phyloP scores from a whole-genome alignment of 1,140 invertebrate species.

The Drosophila lacteicornis region DNA sequence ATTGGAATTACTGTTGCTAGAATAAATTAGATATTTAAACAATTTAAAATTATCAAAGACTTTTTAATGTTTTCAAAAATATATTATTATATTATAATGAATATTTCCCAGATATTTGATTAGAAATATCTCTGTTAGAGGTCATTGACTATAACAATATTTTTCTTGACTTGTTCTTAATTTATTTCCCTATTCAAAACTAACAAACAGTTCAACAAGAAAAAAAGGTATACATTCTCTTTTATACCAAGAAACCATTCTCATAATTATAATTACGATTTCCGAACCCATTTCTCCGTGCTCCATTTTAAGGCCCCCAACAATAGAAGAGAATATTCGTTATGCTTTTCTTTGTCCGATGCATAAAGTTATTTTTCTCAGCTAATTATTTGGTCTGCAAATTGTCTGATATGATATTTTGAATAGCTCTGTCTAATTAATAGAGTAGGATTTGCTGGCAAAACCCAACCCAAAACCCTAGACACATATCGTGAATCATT shows the following conservation, averaged over 20 bases:
- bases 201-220: background rate
- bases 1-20: too few relatives aligned
- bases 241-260: constrained; percentile 33
- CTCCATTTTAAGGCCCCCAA: constrained; percentile 29
- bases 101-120: too few relatives aligned
- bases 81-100: too few relatives aligned
- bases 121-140: background rate
- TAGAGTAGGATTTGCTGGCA: background rate
- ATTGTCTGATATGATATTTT: constrained; percentile 25
- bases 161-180: background rate
- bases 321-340: constrained; percentile 41
- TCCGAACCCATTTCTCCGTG: constrained; percentile 29
- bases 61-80: too few relatives aligned
- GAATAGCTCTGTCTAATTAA: constrained; percentile 1
- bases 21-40: too few relatives aligned
- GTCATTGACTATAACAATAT: constrained; percentile 24
- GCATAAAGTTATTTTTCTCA: constrained; percentile 29
- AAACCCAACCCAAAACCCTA: background rate
- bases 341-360: constrained; percentile 45
- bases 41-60: too few relatives aligned
- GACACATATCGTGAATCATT: constrained; percentile 47
- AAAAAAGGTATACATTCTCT: constrained; percentile 40
- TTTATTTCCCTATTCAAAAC: constrained; percentile 12
- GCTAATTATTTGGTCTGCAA: constrained; percentile 39
- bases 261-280: constrained; percentile 45